A percentile compares a stretch with the other conserved stretches of the same genome.
Conservation (phyloP, 1,140 invertebrate genomes). For the Heliothis virescens region DNA sequence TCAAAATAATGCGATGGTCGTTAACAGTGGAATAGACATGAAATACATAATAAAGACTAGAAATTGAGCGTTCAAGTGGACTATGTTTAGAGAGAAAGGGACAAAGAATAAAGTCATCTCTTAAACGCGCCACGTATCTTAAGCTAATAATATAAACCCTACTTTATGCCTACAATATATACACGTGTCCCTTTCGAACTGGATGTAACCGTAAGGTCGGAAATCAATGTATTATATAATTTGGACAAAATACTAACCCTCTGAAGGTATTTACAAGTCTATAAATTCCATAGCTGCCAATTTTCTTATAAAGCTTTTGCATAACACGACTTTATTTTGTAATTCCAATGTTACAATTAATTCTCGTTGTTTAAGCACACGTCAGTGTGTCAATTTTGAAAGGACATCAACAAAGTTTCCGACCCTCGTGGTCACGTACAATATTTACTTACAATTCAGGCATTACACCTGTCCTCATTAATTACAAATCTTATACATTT, state of each 20-base stretch:
- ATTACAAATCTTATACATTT: constrained; percentile 13
- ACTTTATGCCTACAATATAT: constrained; percentile 31
- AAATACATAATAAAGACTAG: constrained; percentile 66
- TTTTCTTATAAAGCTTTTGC: neutral
- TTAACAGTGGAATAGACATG: constrained; percentile 4
- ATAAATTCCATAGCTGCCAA: neutral
- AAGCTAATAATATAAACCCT: constrained; percentile 44
- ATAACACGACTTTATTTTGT: neutral
- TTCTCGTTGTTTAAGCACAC: neutral
- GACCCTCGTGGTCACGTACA: neutral
- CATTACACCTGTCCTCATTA: neutral
- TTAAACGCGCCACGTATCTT: constrained; percentile 54
- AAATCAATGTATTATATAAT: neutral
- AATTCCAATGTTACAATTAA: too few relatives aligned
- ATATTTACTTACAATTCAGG: neutral
- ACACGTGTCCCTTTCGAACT: neutral
- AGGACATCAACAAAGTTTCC: neutral
- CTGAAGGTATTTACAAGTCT: too few relatives aligned
- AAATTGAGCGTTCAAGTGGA: constrained; percentile 66
- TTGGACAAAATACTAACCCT: too few relatives aligned
- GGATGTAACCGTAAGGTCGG: neutral
- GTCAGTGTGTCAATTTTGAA: neutral
- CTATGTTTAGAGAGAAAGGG: constrained; percentile 55
- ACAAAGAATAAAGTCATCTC: constrained; percentile 50
- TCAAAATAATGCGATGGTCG: neutral